phyloP scores from a whole-genome alignment of 2,888 invertebrate genomes.

The Polylopha cassiicola region DNA sequence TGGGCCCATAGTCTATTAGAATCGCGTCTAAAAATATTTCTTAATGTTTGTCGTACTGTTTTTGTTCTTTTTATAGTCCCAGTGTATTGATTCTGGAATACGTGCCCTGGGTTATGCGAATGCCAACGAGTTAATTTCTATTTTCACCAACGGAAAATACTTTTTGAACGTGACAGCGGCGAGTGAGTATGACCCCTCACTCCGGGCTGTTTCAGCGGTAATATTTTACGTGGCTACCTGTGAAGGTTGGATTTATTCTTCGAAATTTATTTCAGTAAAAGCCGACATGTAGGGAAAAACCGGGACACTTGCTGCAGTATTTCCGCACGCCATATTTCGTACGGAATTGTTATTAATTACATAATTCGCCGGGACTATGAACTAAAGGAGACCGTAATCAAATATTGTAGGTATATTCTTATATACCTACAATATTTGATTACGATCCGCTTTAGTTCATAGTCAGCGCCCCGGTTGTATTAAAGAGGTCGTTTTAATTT shows the following conservation, averaged over 20 bases:
- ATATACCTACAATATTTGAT: no score
- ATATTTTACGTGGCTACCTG: slow-evolving; percentile 20
- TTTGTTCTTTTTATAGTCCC: slow-evolving; percentile 18
- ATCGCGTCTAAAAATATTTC: no score
- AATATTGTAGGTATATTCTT: no score
- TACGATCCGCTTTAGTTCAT: no score
- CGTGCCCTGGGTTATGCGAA: slow-evolving; percentile 38
- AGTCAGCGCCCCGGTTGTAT: no score
- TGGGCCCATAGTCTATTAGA: no score
- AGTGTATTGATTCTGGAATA: slow-evolving; percentile 42
- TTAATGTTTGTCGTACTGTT: slow-evolving; percentile 16
- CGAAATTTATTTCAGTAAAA: slow-evolving; percentile 1
- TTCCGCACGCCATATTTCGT: no score
- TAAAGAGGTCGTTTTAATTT: no score
- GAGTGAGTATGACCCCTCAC: slow-evolving; percentile 26
- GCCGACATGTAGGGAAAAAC: neutral
- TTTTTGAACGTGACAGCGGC: slow-evolving; percentile 38
- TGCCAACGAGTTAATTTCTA: slow-evolving; percentile 40
- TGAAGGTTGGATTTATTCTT: slow-evolving; percentile 13
- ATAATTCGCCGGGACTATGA: no score
- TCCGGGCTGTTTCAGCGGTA: slow-evolving; percentile 8
- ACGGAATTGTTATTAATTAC: no score
- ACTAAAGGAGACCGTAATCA: no score
- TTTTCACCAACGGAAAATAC: slow-evolving; percentile 35
- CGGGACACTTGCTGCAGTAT: no score